A percentile compares a stretch with the other conserved stretches of the same genome.
phyloP scores from a whole-genome alignment of 2,797 vertebrate genomes.

The Fundulus diaphanus region DNA sequence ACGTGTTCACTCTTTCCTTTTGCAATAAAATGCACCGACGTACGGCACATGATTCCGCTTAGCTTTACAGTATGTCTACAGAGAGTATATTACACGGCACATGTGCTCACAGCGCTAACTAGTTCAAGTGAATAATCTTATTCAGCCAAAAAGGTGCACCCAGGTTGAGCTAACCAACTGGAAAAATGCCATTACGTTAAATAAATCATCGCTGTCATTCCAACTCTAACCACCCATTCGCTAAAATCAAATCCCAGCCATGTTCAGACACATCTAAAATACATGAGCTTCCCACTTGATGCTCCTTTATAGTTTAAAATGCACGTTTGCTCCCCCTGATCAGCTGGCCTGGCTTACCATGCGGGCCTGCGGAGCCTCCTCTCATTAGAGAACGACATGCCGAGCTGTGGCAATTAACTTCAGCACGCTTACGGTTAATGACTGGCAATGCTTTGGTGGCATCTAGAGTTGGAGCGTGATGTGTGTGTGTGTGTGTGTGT shows the following conservation, averaged over 20 bases:
- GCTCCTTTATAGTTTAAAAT: slow-evolving; percentile 22
- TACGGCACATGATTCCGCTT: too few relatives aligned
- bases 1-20: too few relatives aligned
- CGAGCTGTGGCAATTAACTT: slow-evolving; percentile 50
- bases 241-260: background rate
- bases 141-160: too few relatives aligned
- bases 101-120: too few relatives aligned
- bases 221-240: background rate
- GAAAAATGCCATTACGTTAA: background rate
- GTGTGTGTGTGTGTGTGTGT: background rate
- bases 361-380: slow-evolving; percentile 27
- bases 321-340: slow-evolving; percentile 19
- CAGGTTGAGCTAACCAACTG: too few relatives aligned
- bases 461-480: background rate
- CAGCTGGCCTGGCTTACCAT: slow-evolving; percentile 40
- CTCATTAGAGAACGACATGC: slow-evolving; percentile 51
- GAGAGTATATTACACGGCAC: too few relatives aligned
- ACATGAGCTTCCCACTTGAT: slow-evolving; percentile 8
- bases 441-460: background rate
- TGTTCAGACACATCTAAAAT: slow-evolving; percentile 23
- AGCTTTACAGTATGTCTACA: too few relatives aligned
- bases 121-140: too few relatives aligned
- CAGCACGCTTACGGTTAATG: slow-evolving; percentile 37
- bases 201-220: background rate
- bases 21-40: too few relatives aligned